Evolutionary conservation across 2,888 invertebrate genomes (phyloP), one percentile per base, ranked within the genome.

Genomic region (Tholera decimalis): DNA sequence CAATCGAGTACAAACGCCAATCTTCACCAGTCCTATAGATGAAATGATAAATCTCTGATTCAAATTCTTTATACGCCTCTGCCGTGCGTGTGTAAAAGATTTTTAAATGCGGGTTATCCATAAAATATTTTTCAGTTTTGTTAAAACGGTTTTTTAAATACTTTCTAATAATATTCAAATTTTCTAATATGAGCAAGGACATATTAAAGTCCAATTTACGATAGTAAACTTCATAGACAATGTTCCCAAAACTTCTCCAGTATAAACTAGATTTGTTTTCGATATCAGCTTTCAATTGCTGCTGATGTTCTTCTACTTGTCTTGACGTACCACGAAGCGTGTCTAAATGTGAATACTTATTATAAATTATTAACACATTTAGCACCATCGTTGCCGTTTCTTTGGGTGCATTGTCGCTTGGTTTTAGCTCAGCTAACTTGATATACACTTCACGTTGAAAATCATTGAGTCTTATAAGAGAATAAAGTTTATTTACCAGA

Each of bases 151-250:
- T 22, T 20, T 30, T 26, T 37, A 77, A 54, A 47, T 62, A 56
- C 1, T 49, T 35, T 55, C 62, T 70, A 11, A 77, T 35, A n/a
- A 65, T n/a, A 46, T 63, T 35, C 11, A 76, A 26, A 22, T 77
- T 60, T 15, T 76, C 64, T 7, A 77, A 53, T 20, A 77, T 53
- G 7, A 76, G 46, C 8, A 60, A 53, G 9, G 70, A 41, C 1
- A 77, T 53, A 41, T 55, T 60, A 41, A 61, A 70, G 46, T 77
- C 77, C 26, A 77, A 13, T 18, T 76, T 76, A 35, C 67, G 70
- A 53, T 58, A 67, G 15, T 68, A 70, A 5, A 61, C 24, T 55
- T 73, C 63, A 35, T 49, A 61, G 20, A 44, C 35, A 1, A 43
- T 28, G 44, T 37, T 37, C 22, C 13, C 9, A 0, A 15, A 0